Evolutionary conservation across 2,888 invertebrate species (phyloP).

Genomic region (Galerucella nymphaeae): DNA sequence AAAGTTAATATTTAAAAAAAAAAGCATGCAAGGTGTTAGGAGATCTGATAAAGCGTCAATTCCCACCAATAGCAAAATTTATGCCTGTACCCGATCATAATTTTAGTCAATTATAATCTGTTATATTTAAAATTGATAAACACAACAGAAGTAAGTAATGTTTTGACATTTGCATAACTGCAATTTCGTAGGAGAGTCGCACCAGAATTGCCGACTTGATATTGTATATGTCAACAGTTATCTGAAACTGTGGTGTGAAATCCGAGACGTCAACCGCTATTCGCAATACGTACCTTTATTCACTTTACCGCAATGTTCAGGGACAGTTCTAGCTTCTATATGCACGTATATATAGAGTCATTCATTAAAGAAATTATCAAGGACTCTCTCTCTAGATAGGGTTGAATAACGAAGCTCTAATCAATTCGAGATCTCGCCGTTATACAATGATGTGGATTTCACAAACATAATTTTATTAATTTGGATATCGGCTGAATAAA

Average conservation of each 20-base stretch:
- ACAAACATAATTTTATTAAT: background rate
- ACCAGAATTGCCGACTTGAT: slow-evolving; percentile 42
- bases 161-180: slow-evolving; percentile 18
- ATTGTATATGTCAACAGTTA: slow-evolving; percentile 46
- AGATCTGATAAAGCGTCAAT: no score
- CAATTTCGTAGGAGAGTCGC: slow-evolving; percentile 21
- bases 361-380: slow-evolving; percentile 1
- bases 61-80: no score
- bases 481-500: background rate
- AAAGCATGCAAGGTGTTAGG: no score
- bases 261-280: slow-evolving; percentile 49
- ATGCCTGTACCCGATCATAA: background rate
- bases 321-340: background rate
- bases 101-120: background rate
- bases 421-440: background rate
- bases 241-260: slow-evolving; percentile 50
- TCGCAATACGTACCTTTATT: slow-evolving; percentile 46
- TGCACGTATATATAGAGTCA: no score
- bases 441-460: background rate
- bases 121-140: background rate
- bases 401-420: background rate
- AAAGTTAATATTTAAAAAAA: no score
- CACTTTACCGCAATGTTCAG: slow-evolving; percentile 49
- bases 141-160: background rate
- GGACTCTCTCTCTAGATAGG: background rate